These are phyloP conservation scores for Erythrolamprus reginae DNA, from an alignment of 2,113 vertebrate genomes.

Conservation along the genomic window DNA sequence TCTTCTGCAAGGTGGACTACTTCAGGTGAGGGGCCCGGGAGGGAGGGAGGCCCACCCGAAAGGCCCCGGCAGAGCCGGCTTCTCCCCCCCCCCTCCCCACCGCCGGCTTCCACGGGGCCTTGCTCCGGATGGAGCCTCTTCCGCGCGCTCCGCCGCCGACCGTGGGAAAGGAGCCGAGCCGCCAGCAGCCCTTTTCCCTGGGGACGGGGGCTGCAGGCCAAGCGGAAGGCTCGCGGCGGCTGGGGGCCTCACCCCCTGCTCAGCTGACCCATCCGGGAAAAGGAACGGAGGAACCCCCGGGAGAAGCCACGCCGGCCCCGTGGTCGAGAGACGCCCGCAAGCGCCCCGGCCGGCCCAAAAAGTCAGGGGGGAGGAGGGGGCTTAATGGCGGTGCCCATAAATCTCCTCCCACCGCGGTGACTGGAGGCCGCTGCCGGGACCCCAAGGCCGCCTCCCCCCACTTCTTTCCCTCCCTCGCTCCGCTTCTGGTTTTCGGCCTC, in stretches of 20 bases:
- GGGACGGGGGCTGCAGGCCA: background rate
- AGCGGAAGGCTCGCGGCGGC: background rate
- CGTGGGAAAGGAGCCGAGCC: background rate
- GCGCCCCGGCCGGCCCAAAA: background rate
- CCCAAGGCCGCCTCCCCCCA: background rate
- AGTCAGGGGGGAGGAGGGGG: background rate
- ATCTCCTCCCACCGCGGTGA: background rate
- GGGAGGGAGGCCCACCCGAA: background rate
- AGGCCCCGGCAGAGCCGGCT: background rate
- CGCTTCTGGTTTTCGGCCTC: background rate
- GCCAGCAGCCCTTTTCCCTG: background rate
- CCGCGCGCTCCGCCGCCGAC: background rate
- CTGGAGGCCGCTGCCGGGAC: background rate
- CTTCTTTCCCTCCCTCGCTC: background rate
- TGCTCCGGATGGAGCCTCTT: background rate
- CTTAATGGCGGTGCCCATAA: background rate
- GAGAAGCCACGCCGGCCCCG: background rate
- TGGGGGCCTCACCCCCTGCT: background rate
- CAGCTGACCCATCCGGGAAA: background rate
- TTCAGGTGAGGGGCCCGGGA: constrained; percentile 78
- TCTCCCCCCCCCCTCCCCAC: too few species aligned
- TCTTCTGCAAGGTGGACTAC: constrained; percentile 95
- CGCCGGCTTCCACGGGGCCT: too few species aligned
- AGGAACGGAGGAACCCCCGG: background rate
- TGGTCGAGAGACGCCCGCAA: background rate